Base-by-base conservation (phyloP, 2,888 invertebrate genomes). In the Adelphocoris suturalis region DNA sequence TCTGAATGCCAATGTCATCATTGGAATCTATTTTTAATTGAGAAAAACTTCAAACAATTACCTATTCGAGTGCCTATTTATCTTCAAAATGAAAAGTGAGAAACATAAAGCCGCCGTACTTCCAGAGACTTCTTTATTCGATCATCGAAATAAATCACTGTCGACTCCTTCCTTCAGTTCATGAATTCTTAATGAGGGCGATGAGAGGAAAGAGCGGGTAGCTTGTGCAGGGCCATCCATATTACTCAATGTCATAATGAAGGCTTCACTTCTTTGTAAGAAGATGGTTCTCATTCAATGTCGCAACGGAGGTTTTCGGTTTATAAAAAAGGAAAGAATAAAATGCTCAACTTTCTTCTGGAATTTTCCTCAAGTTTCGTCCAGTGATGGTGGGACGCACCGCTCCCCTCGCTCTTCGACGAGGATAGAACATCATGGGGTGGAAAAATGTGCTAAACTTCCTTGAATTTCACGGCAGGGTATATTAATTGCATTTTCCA, bases 221-320 rank as follows among this genome's bases (percentile, higher is more conserved):
- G 82, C 48, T 52, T 47, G 28, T 61, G 55, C 28, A 11, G 61
- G 12, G 88, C 78, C 80, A 88, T 88, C 88, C 80, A 80, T 88
- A 88, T 88, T 78, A 88, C 88, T 88, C 88, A 88, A 88, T 78
- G 88, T 88, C 88, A 88, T 88, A 78, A 88, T 88, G 78, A 88
- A 88, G 78, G 80, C 55, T 55, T 16, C 80, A 16, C 28, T 80
- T 88, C 55, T 88, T 88, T 78, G 88, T 19, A 52, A 82, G 19
- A 88, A 76, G 52, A 76, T 37, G 68, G 47, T 86, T 47, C 75
- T 86, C 46, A 86, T 86, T 86, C 86, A 75, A 75, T 47, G 75
- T 86, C 86, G 55, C 86, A 12, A n/a, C 9, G 23, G 27, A 27
- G 13, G 48, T 52, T 82, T 52, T 27, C 16, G 52, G 14, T 37